A percentile compares a stretch with the other conserved stretches of the same genome.
Evolutionary conservation across 2,888 invertebrate species (phyloP).

Genomic region (Aethes cnicana): DNA sequence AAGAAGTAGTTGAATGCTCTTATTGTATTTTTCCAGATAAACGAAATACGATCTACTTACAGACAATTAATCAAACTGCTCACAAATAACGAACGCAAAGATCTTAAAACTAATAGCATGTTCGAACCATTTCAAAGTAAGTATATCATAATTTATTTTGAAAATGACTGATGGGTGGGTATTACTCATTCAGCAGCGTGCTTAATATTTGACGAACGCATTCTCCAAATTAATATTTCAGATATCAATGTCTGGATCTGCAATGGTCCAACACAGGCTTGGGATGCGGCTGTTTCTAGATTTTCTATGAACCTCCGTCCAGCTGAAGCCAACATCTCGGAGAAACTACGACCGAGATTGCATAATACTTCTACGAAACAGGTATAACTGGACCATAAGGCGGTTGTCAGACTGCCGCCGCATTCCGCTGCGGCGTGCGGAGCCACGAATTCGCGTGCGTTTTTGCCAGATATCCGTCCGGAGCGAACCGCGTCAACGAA

Average conservation of each 20-base stretch:
- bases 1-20: conserved; percentile 17
- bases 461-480: too few relatives aligned
- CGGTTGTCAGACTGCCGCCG: too few relatives aligned
- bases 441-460: too few relatives aligned
- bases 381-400: too few relatives aligned
- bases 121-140: conserved; percentile 88
- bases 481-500: too few relatives aligned
- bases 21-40: conserved; percentile 72
- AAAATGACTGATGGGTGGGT: too few relatives aligned
- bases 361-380: conserved; percentile 86
- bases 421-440: too few relatives aligned
- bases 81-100: conserved; percentile 85
- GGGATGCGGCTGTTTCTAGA: conserved; percentile 86
- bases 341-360: conserved; percentile 88
- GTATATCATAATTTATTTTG: too few relatives aligned
- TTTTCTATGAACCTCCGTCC: conserved; percentile 89
- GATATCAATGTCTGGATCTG: conserved; percentile 86
- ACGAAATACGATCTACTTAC: conserved; percentile 88
- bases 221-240: too few relatives aligned
- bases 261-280: conserved; percentile 84
- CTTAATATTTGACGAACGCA: too few relatives aligned
- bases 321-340: conserved; percentile 90
- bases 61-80: conserved; percentile 89
- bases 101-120: conserved; percentile 84
- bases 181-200: too few relatives aligned